These are phyloP conservation scores for Struthidea cinerea DNA, from an alignment of 2,113 vertebrate species.

Conservation along the genomic window DNA sequence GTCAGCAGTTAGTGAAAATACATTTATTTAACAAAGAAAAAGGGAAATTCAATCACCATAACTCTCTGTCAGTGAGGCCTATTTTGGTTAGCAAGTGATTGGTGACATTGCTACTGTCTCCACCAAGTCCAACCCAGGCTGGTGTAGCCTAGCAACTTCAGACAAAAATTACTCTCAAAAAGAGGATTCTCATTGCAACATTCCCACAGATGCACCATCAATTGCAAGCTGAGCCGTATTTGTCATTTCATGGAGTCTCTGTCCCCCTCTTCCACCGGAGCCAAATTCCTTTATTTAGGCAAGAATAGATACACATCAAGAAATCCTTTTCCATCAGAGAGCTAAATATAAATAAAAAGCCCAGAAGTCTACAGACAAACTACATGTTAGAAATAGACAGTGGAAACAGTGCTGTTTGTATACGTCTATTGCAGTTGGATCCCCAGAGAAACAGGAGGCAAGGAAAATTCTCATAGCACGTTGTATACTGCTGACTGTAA, in stretches of 20 bases:
- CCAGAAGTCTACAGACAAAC: neutral
- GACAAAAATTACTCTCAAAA: neutral
- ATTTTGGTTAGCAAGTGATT: neutral
- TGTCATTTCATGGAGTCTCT: neutral
- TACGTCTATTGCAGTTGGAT: neutral
- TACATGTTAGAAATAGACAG: neutral
- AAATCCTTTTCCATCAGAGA: neutral
- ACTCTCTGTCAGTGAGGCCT: neutral
- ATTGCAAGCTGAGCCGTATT: neutral
- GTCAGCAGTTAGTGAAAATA: neutral
- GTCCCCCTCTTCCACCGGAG: neutral
- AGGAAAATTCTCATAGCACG: slow-evolving; percentile 1
- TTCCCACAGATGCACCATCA: neutral
- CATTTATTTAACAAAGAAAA: neutral
- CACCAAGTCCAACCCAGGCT: neutral
- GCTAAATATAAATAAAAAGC: neutral
- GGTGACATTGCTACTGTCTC: neutral
- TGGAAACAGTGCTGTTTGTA: neutral
- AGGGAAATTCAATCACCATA: neutral
- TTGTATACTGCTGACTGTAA: neutral
- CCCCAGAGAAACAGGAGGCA: neutral
- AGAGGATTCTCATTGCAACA: neutral
- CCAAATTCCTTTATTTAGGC: neutral
- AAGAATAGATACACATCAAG: neutral
- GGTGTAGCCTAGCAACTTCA: neutral